These are phyloP conservation scores for Trissolcus brochymenae DNA, from an alignment of 2,888 invertebrate genomes.

Conservation along the genomic window DNA sequence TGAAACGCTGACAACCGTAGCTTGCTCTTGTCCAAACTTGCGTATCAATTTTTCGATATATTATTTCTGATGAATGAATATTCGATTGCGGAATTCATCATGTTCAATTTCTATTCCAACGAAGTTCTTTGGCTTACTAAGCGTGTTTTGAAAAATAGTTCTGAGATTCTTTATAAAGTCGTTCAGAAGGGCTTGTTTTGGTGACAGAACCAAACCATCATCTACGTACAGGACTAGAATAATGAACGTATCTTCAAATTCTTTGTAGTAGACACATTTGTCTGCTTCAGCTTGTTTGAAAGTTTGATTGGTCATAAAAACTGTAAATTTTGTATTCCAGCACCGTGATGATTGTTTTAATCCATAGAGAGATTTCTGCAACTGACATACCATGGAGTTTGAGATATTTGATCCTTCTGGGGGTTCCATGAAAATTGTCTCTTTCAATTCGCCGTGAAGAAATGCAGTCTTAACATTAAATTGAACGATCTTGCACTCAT, in stretches of 20 bases:
- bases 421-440: slow-evolving; percentile 65
- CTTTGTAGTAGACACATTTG: too few species aligned
- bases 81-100: too few species aligned
- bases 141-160: neutral
- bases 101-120: too few species aligned
- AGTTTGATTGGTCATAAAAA: too few species aligned
- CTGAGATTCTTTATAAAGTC: neutral
- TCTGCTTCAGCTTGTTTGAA: too few species aligned
- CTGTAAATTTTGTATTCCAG: slow-evolving; percentile 63
- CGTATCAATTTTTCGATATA: too few species aligned
- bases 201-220: slow-evolving; percentile 13
- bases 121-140: neutral
- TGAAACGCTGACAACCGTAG: neutral
- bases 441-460: slow-evolving; percentile 58
- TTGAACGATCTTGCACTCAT: slow-evolving; percentile 50
- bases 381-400: slow-evolving; percentile 61
- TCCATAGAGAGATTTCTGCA: slow-evolving; percentile 65
- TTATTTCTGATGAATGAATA: too few species aligned
- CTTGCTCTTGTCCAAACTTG: neutral
- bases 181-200: slow-evolving; percentile 1
- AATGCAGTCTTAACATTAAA: slow-evolving; percentile 68
- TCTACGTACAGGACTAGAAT: slow-evolving; percentile 8
- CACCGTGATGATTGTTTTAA: slow-evolving; percentile 69
- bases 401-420: slow-evolving; percentile 63
- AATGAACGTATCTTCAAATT: neutral